Percentiles rank a stretch among this genome's conserved stretches.
Conservation (phyloP, 35 echinoderm and acorn worm genomes). For the Apostichopus japonicus region DNA sequence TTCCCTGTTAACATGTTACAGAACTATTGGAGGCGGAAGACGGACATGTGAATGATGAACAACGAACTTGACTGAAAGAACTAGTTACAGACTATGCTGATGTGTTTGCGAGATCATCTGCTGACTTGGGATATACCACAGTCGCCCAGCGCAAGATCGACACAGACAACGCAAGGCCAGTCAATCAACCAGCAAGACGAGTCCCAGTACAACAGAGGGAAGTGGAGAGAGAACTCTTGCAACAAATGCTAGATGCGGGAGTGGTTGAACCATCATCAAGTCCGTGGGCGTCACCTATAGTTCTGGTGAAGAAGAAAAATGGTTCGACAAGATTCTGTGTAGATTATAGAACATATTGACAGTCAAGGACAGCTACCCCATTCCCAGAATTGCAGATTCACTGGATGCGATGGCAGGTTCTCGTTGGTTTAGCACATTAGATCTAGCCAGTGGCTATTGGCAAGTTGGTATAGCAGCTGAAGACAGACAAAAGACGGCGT, state of each 20-base stretch:
- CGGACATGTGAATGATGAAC: not conserved
- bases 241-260: too few species aligned
- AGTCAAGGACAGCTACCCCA: constrained; percentile 10
- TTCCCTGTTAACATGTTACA: not conserved
- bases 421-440: constrained; percentile 58
- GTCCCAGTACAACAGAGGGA: constrained; percentile 20
- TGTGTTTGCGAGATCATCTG: constrained; percentile 34
- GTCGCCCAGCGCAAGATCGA: constrained; percentile 59
- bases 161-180: constrained; percentile 34
- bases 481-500: constrained; percentile 69
- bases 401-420: constrained; percentile 56
- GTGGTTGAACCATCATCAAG: too few species aligned
- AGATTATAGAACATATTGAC: constrained; percentile 23
- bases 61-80: not conserved
- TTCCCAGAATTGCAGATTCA: constrained; percentile 45
- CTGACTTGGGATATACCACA: constrained; percentile 31
- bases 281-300: too few species aligned
- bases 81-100: not conserved
- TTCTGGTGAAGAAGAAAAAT: too few species aligned
- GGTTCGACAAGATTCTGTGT: not conserved
- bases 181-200: not conserved
- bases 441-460: constrained; percentile 70
- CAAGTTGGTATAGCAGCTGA: constrained; percentile 34
- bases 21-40: not conserved
- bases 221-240: too few species aligned